Conservation (phyloP, 2,888 invertebrate species). For the Metellina segmentata region DNA sequence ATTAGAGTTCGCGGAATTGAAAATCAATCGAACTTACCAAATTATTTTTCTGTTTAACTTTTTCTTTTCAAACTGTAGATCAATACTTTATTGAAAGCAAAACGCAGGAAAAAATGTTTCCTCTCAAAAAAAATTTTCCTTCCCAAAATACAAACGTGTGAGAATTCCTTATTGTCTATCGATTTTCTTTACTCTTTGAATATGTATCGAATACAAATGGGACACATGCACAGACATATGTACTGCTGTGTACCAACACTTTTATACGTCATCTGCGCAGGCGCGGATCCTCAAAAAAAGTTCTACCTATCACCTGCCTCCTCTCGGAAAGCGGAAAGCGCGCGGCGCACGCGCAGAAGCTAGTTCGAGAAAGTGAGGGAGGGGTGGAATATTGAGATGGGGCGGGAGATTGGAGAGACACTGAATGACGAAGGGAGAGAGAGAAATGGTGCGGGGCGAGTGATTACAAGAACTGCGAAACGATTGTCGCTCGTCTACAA, state of each 20-base stretch:
- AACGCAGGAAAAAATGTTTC: neutral
- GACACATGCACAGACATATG: conserved; percentile 16
- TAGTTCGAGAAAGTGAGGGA: neutral
- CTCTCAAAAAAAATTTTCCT: neutral
- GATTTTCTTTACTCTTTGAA: conserved; percentile 41
- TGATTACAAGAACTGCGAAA: conserved; percentile 38
- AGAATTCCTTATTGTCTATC: neutral
- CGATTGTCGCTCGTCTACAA: conserved; percentile 58
- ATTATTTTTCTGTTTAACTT: neutral
- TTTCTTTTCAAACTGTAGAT: neutral
- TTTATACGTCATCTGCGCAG: conserved; percentile 57
- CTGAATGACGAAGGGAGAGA: conserved; percentile 18
- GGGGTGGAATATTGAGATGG: no score
- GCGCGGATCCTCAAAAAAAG: conserved; percentile 64
- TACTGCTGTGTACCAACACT: conserved; percentile 66
- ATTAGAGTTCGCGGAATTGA: neutral
- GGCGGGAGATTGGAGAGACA: no score
- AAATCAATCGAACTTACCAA: neutral
- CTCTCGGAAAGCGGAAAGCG: conserved; percentile 31
- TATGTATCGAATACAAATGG: conserved; percentile 55
- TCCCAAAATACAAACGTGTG: neutral
- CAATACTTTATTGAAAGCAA: neutral
- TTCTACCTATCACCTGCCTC: conserved; percentile 74
- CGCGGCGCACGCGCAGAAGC: conserved; percentile 45
- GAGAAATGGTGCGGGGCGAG: conserved; percentile 6